Conservation (phyloP, 2,888 invertebrate species). For the Nebria brevicollis region DNA sequence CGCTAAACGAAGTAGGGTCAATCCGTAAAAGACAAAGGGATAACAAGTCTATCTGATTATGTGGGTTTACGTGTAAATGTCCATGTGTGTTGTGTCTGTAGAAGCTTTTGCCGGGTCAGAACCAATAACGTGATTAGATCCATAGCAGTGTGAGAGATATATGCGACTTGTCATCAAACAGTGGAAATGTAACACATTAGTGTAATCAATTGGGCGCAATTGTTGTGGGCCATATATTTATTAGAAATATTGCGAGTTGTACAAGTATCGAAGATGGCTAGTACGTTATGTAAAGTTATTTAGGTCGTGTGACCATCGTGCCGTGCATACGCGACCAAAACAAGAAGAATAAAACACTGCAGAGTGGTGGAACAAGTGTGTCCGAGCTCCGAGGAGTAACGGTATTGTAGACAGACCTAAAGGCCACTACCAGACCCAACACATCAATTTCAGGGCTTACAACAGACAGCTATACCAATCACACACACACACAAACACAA, state of each 20-base stretch:
- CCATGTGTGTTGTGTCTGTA: too few relatives aligned
- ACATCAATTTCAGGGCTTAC: conserved; percentile 1
- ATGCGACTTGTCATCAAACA: too few relatives aligned
- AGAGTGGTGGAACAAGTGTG: neutral
- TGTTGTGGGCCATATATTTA: neutral
- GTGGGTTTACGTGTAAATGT: too few relatives aligned
- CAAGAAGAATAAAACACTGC: neutral
- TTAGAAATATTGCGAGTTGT: neutral
- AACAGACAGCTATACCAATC: conserved; percentile 1
- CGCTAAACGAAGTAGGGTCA: too few relatives aligned
- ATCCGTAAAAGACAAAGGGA: too few relatives aligned
- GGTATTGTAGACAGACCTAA: neutral
- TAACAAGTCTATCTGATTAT: too few relatives aligned
- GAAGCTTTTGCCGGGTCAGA: too few relatives aligned
- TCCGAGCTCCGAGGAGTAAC: neutral
- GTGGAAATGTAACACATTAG: too few relatives aligned
- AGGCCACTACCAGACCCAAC: neutral
- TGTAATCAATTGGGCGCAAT: too few relatives aligned
- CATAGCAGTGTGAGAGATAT: too few relatives aligned
- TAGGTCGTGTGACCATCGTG: neutral
- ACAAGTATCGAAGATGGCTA: neutral
- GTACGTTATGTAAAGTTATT: neutral
- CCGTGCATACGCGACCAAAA: neutral
- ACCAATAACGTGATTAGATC: too few relatives aligned
- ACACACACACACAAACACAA: neutral